Evolutionary conservation across 2,113 vertebrate species (phyloP).

Genomic region (Myotis davidii): DNA sequence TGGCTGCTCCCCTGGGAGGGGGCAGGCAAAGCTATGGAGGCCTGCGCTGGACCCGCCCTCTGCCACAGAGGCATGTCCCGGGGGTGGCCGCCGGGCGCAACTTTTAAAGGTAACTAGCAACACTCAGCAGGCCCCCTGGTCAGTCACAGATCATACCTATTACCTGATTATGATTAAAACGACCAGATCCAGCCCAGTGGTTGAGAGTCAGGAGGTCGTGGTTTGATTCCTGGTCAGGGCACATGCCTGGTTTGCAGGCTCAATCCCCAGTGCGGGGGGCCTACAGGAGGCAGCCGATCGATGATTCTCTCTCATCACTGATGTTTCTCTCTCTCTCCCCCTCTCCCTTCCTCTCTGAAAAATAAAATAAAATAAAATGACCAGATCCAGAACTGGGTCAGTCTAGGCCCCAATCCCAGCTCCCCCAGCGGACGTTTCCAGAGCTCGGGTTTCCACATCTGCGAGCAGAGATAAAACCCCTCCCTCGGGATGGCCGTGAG

Average conservation of each 20-base stretch:
- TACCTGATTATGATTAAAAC: background rate
- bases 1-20: constrained; percentile 47
- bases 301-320: no score
- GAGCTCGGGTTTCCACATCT: constrained; percentile 54
- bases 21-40: constrained; percentile 46
- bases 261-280: no score
- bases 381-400: constrained; percentile 26
- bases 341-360: no score
- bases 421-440: constrained; percentile 4
- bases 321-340: no score
- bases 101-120: constrained; percentile 58
- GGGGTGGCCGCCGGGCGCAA: constrained; percentile 1
- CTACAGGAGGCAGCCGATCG: no score
- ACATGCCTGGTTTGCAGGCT: no score
- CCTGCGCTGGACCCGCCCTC: constrained; percentile 45
- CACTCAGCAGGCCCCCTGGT: background rate
- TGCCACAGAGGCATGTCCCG: constrained; percentile 7
- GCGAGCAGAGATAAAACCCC: background rate
- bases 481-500: background rate
- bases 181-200: background rate
- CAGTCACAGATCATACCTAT: background rate
- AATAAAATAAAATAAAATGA: background rate
- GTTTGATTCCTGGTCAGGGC: no score
- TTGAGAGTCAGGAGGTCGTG: no score
- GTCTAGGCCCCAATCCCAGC: constrained; percentile 4